These are phyloP conservation scores for Scaptodrosophila lebanonensis DNA, from an alignment of 1,140 invertebrate species.

Conservation along the genomic window DNA sequence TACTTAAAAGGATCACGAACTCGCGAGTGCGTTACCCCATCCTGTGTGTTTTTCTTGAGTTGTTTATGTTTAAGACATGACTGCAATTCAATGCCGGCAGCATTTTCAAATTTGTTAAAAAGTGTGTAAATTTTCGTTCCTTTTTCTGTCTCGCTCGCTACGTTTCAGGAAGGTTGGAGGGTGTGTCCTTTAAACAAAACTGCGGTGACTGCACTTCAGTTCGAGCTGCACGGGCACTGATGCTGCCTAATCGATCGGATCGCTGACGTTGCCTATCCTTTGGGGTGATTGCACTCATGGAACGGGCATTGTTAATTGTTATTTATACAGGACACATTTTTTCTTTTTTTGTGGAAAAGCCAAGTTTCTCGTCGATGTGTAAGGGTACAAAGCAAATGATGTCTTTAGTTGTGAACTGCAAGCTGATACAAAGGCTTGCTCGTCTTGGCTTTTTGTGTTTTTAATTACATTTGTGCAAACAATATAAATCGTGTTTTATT, in stretches of 20 bases:
- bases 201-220: conserved; percentile 45
- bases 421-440: conserved; percentile 21
- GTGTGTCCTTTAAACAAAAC: conserved; percentile 64
- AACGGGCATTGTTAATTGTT: conserved; percentile 30
- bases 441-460: conserved; percentile 34
- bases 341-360: conserved; percentile 52
- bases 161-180: conserved; percentile 37
- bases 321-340: conserved; percentile 14
- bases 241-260: conserved; percentile 66
- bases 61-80: conserved; percentile 73
- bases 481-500: conserved; percentile 74
- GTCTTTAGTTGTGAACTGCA: conserved; percentile 59
- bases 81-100: conserved; percentile 56
- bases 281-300: conserved; percentile 69
- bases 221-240: conserved; percentile 15
- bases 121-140: conserved; percentile 69
- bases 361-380: conserved; percentile 47
- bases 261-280: conserved; percentile 40
- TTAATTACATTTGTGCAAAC: conserved; percentile 74
- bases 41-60: conserved; percentile 47
- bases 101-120: conserved; percentile 71
- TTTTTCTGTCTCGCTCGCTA: conserved; percentile 30
- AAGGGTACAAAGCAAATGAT: conserved; percentile 67
- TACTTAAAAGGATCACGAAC: conserved; percentile 74
- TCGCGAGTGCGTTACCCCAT: conserved; percentile 21